Evolutionary conservation across 1,140 invertebrate genomes (phyloP).

Genomic region (Battus philenor): DNA sequence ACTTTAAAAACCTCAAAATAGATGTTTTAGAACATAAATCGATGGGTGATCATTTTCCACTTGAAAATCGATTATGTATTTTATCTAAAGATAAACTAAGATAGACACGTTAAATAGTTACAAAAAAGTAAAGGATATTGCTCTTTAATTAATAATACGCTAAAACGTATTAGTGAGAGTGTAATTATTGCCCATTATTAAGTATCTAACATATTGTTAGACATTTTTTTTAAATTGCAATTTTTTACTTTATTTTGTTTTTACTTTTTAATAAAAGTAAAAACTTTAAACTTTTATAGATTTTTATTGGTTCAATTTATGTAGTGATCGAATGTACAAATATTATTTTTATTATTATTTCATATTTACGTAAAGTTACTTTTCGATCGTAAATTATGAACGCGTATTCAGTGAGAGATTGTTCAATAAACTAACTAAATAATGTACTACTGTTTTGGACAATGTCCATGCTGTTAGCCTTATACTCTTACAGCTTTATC

Average conservation of each 20-base stretch:
- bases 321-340: neutral
- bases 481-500: too few relatives aligned
- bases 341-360: neutral
- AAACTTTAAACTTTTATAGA: neutral
- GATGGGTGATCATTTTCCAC: constrained; percentile 20
- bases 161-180: constrained; percentile 1
- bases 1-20: too few relatives aligned
- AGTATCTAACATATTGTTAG: too few relatives aligned
- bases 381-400: too few relatives aligned
- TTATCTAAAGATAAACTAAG: too few relatives aligned
- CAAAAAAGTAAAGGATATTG: constrained; percentile 9
- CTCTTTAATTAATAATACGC: constrained; percentile 1
- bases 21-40: too few relatives aligned
- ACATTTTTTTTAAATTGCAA: too few relatives aligned
- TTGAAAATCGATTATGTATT: constrained; percentile 20
- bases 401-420: too few relatives aligned
- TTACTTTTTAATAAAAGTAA: neutral
- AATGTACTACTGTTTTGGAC: too few relatives aligned
- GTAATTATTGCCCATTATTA: constrained; percentile 6
- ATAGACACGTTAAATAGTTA: constrained; percentile 18
- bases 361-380: neutral
- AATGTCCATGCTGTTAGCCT: too few relatives aligned
- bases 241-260: neutral
- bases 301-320: neutral
- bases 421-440: too few relatives aligned